Conservation (phyloP, 2,113 vertebrate genomes). For the Petromus typicus region DNA sequence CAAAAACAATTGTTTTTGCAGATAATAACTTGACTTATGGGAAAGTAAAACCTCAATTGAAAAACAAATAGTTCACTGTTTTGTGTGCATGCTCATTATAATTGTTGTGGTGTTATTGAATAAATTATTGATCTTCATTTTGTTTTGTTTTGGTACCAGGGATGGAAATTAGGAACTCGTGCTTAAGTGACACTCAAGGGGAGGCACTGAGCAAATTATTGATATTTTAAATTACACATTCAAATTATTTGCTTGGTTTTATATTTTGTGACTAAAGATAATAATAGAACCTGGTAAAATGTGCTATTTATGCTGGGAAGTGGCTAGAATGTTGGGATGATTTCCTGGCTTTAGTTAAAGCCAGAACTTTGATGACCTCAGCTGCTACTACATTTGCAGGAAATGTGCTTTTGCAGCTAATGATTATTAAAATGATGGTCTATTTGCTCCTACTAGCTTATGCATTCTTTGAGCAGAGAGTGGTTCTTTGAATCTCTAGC, state of each 20-base stretch:
- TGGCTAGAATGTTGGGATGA: neutral
- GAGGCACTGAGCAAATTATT: slow-evolving; percentile 22
- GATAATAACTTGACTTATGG: neutral
- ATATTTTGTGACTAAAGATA: neutral
- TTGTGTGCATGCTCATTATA: neutral
- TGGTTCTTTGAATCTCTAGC: neutral
- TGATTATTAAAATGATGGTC: neutral
- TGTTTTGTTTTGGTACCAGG: no score
- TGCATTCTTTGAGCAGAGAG: neutral
- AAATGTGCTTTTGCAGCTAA: neutral
- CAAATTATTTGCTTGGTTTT: neutral
- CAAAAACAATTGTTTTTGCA: neutral
- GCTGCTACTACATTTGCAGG: neutral
- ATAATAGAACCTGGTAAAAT: neutral
- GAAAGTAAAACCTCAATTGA: neutral
- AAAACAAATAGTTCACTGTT: neutral
- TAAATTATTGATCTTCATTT: neutral
- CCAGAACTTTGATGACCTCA: neutral
- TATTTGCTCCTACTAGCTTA: neutral
- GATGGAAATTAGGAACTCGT: no score
- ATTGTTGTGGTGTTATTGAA: neutral
- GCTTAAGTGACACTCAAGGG: no score
- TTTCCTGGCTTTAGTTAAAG: neutral
- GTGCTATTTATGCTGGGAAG: neutral
- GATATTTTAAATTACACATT: neutral